Evolutionary conservation across 2,113 vertebrate species (phyloP).

Genomic region (Epinephelus moara): DNA sequence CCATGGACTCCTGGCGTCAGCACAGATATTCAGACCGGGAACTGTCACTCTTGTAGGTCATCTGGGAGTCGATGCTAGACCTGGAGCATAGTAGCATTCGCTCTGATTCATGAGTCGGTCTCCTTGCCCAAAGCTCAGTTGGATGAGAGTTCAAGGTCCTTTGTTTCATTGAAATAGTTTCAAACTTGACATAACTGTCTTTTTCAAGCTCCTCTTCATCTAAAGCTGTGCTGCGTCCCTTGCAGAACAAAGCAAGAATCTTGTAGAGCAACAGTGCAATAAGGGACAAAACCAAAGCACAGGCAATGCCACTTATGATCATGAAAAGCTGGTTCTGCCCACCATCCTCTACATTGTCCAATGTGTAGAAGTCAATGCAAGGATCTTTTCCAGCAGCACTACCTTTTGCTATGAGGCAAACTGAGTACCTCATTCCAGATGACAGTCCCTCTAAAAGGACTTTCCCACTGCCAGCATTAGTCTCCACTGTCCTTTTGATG

Average conservation of each 20-base stretch:
- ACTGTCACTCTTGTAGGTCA: conserved; percentile 90
- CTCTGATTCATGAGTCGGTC: conserved; percentile 90
- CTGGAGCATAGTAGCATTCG: conserved; percentile 91
- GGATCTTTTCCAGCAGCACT: conserved; percentile 87
- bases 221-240: conserved; percentile 64
- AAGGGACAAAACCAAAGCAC: conserved; percentile 86
- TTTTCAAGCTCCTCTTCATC: conserved; percentile 91
- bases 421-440: conserved; percentile 89
- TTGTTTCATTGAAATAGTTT: conserved; percentile 91
- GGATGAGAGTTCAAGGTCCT: conserved; percentile 79
- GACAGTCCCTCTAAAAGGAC: conserved; percentile 90
- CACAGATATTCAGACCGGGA: conserved; percentile 90
- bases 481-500: conserved; percentile 86
- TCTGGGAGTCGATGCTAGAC: conserved; percentile 92
- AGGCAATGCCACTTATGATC: conserved; percentile 85
- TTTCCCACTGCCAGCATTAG: conserved; percentile 87
- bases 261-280: conserved; percentile 93
- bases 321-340: conserved; percentile 82
- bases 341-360: conserved; percentile 68
- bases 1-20: conserved; percentile 73
- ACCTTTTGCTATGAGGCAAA: conserved; percentile 91
- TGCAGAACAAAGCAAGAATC: conserved; percentile 88
- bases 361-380: conserved; percentile 92
- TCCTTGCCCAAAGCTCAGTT: conserved; percentile 90
- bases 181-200: conserved; percentile 96